Evolutionary conservation across 23 tunicate species (phyloP), one percentile per base, ranked within the genome.

Genomic region (Styela plicata): DNA sequence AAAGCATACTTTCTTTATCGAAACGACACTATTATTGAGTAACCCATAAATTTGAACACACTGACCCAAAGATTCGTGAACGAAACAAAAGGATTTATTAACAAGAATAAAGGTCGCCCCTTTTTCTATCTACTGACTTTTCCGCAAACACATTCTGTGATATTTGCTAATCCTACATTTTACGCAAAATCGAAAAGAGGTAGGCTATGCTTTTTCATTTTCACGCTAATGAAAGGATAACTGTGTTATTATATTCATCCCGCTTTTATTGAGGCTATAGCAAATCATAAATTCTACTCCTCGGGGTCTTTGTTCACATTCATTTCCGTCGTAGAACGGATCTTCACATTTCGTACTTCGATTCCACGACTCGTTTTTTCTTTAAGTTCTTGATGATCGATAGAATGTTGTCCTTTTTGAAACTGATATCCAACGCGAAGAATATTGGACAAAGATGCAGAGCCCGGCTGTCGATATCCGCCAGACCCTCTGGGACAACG

Each of bases 121-220:
- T 91, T 86, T 63, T 86, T 91, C 66, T 74, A 83, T 64, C 84
- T 83, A 33, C 21, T 86, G 28, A 2, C 85, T 29, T 22, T 86
- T 63, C 82, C 88, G 16, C 97, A 91, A 83, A 44, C 82, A 30
- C 97, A 91, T 36, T 17, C 78, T 24, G 70, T 83, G 0, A 17
- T 83, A 63, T 36, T 80, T 35, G 78, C 83, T 74, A 31, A 57
- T 24, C n/a, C 61, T 30, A 33, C 65, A 30, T 91, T 91, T 79
- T 73, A 82, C 34, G 80, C 71, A 32, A 86, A 63, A 2, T 91
- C 97, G 1, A 83, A 53, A 35, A 64, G 97, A 86, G 91, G 91
- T 85, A 20, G 52, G 36, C 32, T 16, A 73, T 16, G 16, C 44
- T 73, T 30, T 24, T 1, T 25, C 2, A 25, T 67, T 67, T 67